Evolutionary conservation across 1,140 invertebrate species (phyloP).

Genomic region (Conus ventricosus): DNA sequence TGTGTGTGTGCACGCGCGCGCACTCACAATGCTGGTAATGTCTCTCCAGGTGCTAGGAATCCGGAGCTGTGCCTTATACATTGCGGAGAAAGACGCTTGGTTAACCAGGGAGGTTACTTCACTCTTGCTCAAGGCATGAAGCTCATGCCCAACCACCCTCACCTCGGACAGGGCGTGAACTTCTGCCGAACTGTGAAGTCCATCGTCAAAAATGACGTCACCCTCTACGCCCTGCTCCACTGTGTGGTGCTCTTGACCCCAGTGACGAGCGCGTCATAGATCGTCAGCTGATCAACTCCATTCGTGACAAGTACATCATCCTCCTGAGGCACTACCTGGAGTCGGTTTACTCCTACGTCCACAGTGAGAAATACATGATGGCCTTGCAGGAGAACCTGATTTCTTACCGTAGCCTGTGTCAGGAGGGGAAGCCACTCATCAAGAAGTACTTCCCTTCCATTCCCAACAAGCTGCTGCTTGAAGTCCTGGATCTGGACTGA

Average conservation of each 20-base stretch:
- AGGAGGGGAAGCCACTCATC: conserved; percentile 12
- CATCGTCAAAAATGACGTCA: conserved; percentile 60
- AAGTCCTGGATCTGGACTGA: conserved; percentile 16
- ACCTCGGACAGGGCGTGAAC: neutral
- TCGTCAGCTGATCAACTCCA: conserved; percentile 79
- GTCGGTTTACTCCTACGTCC: conserved; percentile 80
- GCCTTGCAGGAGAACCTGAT: conserved; percentile 88
- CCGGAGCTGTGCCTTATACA: conserved; percentile 23
- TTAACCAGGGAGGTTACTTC: neutral
- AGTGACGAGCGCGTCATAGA: conserved; percentile 86
- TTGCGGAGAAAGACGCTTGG: conserved; percentile 32
- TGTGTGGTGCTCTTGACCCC: conserved; percentile 90
- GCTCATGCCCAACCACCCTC: conserved; percentile 23
- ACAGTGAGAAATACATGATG: conserved; percentile 55
- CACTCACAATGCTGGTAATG: neutral
- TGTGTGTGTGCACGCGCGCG: neutral
- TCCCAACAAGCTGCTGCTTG: conserved; percentile 23
- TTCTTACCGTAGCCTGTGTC: neutral
- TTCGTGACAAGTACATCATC: conserved; percentile 92
- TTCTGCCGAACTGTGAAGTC: conserved; percentile 64
- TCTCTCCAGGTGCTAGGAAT: neutral
- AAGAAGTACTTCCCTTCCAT: conserved; percentile 23
- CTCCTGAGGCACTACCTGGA: conserved; percentile 90
- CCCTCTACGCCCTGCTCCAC: conserved; percentile 89
- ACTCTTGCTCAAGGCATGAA: neutral